Conservation (phyloP, 2,797 vertebrate genomes). For the Chaetodon trifasciatus region DNA sequence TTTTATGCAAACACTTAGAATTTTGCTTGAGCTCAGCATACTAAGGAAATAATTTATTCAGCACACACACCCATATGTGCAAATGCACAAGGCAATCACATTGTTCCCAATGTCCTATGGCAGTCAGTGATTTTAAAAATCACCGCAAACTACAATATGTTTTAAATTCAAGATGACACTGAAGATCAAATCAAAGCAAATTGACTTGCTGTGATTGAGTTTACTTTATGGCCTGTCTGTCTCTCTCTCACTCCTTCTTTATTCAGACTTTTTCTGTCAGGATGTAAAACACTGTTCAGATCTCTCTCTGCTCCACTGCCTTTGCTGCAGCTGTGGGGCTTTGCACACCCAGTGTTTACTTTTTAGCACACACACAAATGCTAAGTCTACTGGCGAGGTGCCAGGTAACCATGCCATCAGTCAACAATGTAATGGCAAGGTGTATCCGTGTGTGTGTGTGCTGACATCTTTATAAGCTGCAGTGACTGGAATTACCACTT, state of each 20-base stretch:
- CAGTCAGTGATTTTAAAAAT: slow-evolving; percentile 38
- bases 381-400: slow-evolving; percentile 53
- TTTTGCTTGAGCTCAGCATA: slow-evolving; percentile 35
- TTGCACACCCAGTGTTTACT: slow-evolving; percentile 61
- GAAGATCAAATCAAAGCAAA: slow-evolving; percentile 71
- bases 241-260: slow-evolving; percentile 11
- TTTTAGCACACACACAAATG: slow-evolving; percentile 40
- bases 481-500: slow-evolving; percentile 57
- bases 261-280: slow-evolving; percentile 17
- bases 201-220: slow-evolving; percentile 68
- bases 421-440: slow-evolving; percentile 64
- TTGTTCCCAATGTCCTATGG: slow-evolving; percentile 10
- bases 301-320: slow-evolving; percentile 49
- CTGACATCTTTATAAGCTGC: slow-evolving; percentile 69
- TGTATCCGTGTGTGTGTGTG: slow-evolving; percentile 32
- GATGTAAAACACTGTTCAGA: slow-evolving; percentile 61
- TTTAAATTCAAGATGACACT: slow-evolving; percentile 63
- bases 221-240: slow-evolving; percentile 39
- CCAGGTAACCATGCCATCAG: slow-evolving; percentile 71
- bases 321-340: slow-evolving; percentile 42
- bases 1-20: slow-evolving; percentile 16
- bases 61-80: slow-evolving; percentile 1
- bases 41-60: slow-evolving; percentile 31
- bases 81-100: slow-evolving; percentile 9
- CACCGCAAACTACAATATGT: slow-evolving; percentile 33